Percentiles rank a stretch among this genome's conserved stretches.
Conservation (phyloP, 30 jellyfish, hydroid and myxozoan species). For the Catostylus mosaicus region DNA sequence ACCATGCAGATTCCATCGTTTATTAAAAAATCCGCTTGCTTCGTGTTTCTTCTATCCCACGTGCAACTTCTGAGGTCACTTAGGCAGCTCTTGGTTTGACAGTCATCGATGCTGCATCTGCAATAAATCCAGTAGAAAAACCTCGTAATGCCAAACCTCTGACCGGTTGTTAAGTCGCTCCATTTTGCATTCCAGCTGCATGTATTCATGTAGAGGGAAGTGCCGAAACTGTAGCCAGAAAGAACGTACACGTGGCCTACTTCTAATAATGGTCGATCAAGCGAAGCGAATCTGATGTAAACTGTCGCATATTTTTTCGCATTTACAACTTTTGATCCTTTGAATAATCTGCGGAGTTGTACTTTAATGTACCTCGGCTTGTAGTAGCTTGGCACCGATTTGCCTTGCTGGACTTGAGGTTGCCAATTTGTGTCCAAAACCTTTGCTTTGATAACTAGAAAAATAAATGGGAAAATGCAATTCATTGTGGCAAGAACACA, state of each 20-base stretch:
- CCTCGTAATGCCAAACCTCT: conserved; percentile 36
- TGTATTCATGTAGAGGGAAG: conserved; percentile 18
- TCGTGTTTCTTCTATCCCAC: neutral
- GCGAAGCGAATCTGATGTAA: conserved; percentile 36
- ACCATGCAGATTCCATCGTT: conserved; percentile 48
- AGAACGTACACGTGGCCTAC: conserved; percentile 50
- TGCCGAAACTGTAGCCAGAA: conserved; percentile 40
- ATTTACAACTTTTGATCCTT: conserved; percentile 15
- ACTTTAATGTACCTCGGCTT: conserved; percentile 32
- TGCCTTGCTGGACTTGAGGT: neutral
- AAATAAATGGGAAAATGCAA: no score
- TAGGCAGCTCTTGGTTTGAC: conserved; percentile 21
- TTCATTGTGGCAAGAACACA: no score
- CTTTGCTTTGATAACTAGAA: conserved; percentile 56
- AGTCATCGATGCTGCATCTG: conserved; percentile 24
- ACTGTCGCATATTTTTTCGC: conserved; percentile 12
- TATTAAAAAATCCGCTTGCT: neutral
- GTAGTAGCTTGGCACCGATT: conserved; percentile 2
- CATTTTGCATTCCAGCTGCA: conserved; percentile 67
- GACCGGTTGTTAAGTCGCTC: conserved; percentile 52
- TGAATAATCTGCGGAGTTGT: conserved; percentile 30
- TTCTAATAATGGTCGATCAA: conserved; percentile 18
- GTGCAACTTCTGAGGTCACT: neutral
- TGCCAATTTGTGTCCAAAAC: conserved; percentile 29
- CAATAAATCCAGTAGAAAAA: conserved; percentile 36